Evolutionary conservation across 2,888 invertebrate genomes (phyloP).

Genomic region (Philaethria dido): DNA sequence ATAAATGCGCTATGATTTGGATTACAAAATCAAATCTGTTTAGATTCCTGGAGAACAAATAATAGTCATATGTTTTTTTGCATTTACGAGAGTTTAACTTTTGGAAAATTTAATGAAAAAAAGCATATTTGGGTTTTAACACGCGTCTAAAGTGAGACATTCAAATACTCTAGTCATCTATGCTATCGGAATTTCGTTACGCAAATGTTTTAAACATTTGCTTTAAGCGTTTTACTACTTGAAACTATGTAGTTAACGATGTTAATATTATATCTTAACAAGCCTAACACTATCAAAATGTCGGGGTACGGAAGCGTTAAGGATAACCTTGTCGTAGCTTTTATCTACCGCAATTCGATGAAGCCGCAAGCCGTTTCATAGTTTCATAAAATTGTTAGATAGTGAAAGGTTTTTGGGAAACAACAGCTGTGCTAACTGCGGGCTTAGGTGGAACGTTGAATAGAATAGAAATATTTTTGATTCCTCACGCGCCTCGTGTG

Average conservation of each 20-base stretch:
- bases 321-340: conserved; percentile 2
- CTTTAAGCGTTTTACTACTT: not conserved
- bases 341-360: conserved; percentile 21
- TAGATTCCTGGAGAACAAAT: no score
- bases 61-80: no score
- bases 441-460: conserved; percentile 8
- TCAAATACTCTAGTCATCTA: no score
- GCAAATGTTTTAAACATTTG: no score
- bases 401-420: conserved; percentile 20
- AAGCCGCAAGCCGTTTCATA: conserved; percentile 2
- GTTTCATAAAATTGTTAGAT: conserved; percentile 23
- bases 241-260: not conserved
- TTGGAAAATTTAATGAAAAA: no score
- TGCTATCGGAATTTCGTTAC: no score
- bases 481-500: conserved; percentile 15
- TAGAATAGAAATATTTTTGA: conserved; percentile 1
- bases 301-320: conserved; percentile 12
- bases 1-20: no score
- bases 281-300: conserved; percentile 3
- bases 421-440: conserved; percentile 28
- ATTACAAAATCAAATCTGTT: no score
- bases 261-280: conserved; percentile 1
- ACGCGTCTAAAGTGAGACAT: no score
- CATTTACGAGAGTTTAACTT: no score
- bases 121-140: no score